Conservation (phyloP, 2,113 vertebrate species). For the Seriola rivoliana region DNA sequence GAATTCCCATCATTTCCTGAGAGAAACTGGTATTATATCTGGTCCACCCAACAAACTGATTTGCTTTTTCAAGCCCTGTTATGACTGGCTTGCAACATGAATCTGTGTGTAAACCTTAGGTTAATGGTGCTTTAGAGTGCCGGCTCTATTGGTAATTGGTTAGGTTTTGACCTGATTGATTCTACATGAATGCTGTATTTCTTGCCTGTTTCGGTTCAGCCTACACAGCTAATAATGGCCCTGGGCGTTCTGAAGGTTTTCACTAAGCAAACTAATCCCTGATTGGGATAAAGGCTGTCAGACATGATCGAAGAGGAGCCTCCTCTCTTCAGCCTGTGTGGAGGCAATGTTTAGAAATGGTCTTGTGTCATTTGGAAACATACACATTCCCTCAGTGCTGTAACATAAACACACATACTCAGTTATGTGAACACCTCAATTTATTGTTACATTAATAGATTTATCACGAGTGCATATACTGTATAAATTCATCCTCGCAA, state of each 20-base stretch:
- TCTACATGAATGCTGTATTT: slow-evolving; percentile 15
- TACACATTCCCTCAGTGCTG: neutral
- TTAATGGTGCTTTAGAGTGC: slow-evolving; percentile 7
- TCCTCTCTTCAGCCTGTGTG: neutral
- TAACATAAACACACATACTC: neutral
- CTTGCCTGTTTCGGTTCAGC: slow-evolving; percentile 17
- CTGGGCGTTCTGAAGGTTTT: slow-evolving; percentile 25
- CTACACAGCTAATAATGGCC: slow-evolving; percentile 27
- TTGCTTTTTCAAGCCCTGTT: neutral
- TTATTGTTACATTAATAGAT: neutral
- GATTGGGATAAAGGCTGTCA: neutral
- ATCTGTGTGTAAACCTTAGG: slow-evolving; percentile 2
- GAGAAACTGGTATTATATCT: neutral
- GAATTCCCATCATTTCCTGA: neutral
- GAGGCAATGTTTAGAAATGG: neutral
- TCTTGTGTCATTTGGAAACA: neutral
- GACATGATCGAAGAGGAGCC: slow-evolving; percentile 12
- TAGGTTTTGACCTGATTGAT: slow-evolving; percentile 44
- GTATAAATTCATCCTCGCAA: neutral
- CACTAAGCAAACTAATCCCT: slow-evolving; percentile 4
- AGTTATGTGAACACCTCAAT: neutral
- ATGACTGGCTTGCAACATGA: neutral
- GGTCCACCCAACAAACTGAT: neutral
- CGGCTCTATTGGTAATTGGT: slow-evolving; percentile 19
- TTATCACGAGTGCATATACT: neutral